Conservation (phyloP, 2,113 vertebrate species). For the Aythya baeri region DNA sequence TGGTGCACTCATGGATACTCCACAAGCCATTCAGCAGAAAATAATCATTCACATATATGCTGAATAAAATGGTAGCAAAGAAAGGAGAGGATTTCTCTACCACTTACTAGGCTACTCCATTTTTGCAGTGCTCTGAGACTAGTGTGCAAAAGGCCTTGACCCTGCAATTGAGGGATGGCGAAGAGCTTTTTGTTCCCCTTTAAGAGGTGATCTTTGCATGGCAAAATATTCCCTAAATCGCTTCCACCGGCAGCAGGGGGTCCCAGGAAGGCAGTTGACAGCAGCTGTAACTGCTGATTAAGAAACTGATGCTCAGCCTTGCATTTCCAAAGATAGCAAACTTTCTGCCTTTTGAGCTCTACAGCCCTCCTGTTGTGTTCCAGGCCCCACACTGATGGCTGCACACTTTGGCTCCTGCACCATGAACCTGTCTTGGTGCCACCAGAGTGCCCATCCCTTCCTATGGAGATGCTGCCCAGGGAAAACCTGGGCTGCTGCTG, state of each 20-base stretch:
- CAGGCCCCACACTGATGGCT: rapidly evolving
- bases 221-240: slow-evolving; percentile 65
- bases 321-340: slow-evolving; percentile 21
- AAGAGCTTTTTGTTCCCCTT: background rate
- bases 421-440: background rate
- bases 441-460: background rate
- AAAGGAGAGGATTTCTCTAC: background rate
- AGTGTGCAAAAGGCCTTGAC: background rate
- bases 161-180: background rate
- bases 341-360: background rate
- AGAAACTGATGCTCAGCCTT: slow-evolving; percentile 64
- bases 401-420: background rate
- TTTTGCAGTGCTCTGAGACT: background rate
- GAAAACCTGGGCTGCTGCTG: too few relatives aligned
- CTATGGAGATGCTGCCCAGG: background rate
- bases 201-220: slow-evolving; percentile 63
- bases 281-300: slow-evolving; percentile 78
- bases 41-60: background rate
- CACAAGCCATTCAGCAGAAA: background rate
- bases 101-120: background rate
- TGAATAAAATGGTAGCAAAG: background rate
- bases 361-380: background rate
- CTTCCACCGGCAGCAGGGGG: slow-evolving; percentile 74
- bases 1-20: rapidly evolving
- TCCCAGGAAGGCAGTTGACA: slow-evolving; percentile 72